Percentiles rank a stretch among this genome's conserved stretches.
Evolutionary conservation across 2,797 vertebrate genomes (phyloP).

Genomic region (Myotis pilosus): DNA sequence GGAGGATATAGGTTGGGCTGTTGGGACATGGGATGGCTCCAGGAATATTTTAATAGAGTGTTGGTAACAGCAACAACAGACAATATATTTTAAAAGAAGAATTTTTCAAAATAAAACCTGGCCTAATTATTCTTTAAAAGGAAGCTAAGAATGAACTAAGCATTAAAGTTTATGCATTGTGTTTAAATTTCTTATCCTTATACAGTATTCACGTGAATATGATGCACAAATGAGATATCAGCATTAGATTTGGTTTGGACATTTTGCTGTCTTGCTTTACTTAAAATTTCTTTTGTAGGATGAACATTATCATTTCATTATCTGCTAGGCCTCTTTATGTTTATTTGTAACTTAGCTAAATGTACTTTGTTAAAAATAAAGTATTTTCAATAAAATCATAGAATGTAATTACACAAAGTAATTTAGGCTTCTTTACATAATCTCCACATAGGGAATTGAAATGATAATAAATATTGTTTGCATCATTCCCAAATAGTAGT

Average conservation of each 20-base stretch:
- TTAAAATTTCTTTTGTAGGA: background rate
- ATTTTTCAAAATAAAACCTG: background rate
- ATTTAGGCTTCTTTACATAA: background rate
- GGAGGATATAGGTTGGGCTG: background rate
- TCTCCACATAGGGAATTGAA: background rate
- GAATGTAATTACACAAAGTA: background rate
- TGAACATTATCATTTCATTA: background rate
- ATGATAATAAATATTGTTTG: background rate
- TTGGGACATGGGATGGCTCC: background rate
- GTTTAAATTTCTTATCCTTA: conserved; percentile 36
- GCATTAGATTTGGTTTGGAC: conserved; percentile 30
- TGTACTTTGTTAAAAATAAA: background rate
- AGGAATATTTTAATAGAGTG: background rate
- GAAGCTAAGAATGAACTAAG: background rate
- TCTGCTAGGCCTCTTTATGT: background rate
- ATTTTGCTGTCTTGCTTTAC: background rate
- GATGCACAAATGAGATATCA: background rate
- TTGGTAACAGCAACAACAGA: background rate
- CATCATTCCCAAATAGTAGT: background rate
- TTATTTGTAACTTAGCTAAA: conserved; percentile 25
- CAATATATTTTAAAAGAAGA: background rate
- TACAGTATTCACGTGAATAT: background rate
- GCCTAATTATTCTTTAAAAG: background rate
- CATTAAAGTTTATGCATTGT: background rate
- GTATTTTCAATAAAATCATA: background rate